phyloP scores from a whole-genome alignment of 2,113 vertebrate genomes.

The Puffinus mauretanicus region DNA sequence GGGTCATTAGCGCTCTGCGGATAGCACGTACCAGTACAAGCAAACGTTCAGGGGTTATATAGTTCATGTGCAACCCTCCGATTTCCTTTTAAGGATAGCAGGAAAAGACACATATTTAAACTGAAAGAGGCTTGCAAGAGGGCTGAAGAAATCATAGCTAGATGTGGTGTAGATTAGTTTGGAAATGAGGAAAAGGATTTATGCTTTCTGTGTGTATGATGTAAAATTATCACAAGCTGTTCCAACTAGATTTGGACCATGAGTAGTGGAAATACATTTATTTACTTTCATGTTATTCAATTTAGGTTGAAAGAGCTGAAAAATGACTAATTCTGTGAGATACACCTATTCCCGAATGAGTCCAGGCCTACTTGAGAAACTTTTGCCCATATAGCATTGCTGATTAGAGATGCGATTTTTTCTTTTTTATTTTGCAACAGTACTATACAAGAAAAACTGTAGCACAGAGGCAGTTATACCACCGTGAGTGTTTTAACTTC shows the following conservation, averaged over 20 bases:
- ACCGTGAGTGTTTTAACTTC: not conserved
- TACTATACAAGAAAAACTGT: not conserved
- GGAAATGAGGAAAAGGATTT: not conserved
- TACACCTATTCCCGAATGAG: slow-evolving; percentile 31
- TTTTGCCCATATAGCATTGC: not conserved
- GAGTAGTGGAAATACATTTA: not conserved
- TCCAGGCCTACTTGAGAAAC: not conserved
- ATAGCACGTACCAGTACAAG: not conserved
- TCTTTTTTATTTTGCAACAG: not conserved
- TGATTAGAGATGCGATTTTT: not conserved
- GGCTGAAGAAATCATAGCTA: not conserved
- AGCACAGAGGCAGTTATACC: not conserved
- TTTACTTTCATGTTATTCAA: not conserved
- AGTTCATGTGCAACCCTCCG: not conserved
- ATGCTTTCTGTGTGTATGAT: not conserved
- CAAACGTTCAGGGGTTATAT: fast-evolving
- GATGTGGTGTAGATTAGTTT: not conserved
- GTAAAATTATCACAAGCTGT: slow-evolving; percentile 2
- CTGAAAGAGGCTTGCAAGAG: not conserved
- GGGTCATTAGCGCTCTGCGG: too few relatives aligned
- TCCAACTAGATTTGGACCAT: not conserved
- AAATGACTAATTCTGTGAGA: slow-evolving; percentile 35
- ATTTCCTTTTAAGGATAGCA: not conserved
- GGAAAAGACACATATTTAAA: not conserved
- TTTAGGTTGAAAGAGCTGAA: not conserved